Percentiles rank a stretch among this genome's conserved stretches.
phyloP scores from a whole-genome alignment of 2,888 invertebrate genomes.

The Eumacrocentrus americanus region DNA sequence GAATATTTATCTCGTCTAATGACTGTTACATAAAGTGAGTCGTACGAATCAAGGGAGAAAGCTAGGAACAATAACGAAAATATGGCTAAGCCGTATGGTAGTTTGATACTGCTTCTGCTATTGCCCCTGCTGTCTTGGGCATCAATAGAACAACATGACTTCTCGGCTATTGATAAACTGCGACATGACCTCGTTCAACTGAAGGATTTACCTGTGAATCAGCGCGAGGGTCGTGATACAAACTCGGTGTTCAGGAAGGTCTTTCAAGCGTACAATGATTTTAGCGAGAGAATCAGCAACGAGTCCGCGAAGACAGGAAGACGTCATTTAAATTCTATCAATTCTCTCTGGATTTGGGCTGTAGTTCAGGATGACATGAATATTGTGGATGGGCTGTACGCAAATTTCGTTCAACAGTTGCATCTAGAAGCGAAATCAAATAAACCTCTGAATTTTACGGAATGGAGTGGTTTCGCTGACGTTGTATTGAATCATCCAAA shows the following conservation, averaged over 20 bases:
- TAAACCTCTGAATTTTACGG: constrained; percentile 60
- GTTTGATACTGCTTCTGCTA: constrained; percentile 22
- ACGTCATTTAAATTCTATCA: constrained; percentile 44
- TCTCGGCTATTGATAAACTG: constrained; percentile 66
- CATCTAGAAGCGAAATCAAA: constrained; percentile 51
- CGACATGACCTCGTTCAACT: constrained; percentile 67
- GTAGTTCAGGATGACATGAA: constrained; percentile 68
- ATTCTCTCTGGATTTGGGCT: constrained; percentile 70
- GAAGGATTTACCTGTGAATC: constrained; percentile 61
- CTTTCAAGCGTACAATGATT: constrained; percentile 66
- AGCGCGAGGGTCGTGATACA: constrained; percentile 50
- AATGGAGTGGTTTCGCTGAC: constrained; percentile 71
- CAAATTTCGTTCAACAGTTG: constrained; percentile 70
- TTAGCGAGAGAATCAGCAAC: constrained; percentile 65
- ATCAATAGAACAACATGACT: constrained; percentile 33
- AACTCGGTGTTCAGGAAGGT: constrained; percentile 64
- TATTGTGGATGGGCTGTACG: constrained; percentile 71
- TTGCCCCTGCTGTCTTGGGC: constrained; percentile 30
- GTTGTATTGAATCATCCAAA: constrained; percentile 70
- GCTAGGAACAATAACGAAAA: constrained; percentile 8
- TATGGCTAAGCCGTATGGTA: constrained; percentile 24
- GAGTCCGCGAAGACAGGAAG: constrained; percentile 40
- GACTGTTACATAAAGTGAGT: constrained; percentile 5
- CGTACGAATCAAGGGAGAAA: not conserved
- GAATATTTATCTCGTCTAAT: not conserved